A percentile compares a stretch with the other conserved stretches of the same genome.
phyloP scores from a whole-genome alignment of 2,888 invertebrate genomes.

The Hypomecis atomaria region DNA sequence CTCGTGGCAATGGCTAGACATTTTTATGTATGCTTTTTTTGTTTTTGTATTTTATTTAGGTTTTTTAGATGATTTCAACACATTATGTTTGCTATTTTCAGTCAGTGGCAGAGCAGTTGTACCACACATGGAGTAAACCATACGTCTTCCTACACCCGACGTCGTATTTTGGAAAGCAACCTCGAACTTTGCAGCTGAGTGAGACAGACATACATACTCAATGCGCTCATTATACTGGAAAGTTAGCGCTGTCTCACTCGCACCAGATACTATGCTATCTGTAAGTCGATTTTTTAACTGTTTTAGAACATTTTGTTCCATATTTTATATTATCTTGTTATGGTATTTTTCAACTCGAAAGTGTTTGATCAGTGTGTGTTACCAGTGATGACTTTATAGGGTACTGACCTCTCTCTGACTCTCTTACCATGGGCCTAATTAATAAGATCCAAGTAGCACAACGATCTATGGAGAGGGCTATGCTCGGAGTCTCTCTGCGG shows the following conservation, averaged over 20 bases:
- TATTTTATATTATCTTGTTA: not conserved
- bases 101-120: conserved; percentile 91
- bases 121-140: conserved; percentile 94
- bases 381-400: too few species aligned
- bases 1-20: too few species aligned
- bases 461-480: too few species aligned
- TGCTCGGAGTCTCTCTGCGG: too few species aligned
- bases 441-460: too few species aligned
- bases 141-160: conserved; percentile 96
- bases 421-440: too few species aligned
- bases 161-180: conserved; percentile 93
- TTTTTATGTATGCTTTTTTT: too few species aligned
- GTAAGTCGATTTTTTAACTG: conserved; percentile 80
- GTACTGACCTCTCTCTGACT: too few species aligned
- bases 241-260: conserved; percentile 89
- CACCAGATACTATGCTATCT: conserved; percentile 96
- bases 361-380: too few species aligned
- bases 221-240: conserved; percentile 88
- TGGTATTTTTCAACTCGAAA: too few species aligned
- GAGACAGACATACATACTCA: conserved; percentile 88
- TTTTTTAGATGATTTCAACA: not conserved
- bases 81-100: conserved; percentile 61
- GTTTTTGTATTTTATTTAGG: too few species aligned
- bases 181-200: conserved; percentile 90
- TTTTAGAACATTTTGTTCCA: not conserved